Evolutionary conservation across 64 coral and sea anemone genomes (phyloP).

Genomic region (Actinia tenebrosa): DNA sequence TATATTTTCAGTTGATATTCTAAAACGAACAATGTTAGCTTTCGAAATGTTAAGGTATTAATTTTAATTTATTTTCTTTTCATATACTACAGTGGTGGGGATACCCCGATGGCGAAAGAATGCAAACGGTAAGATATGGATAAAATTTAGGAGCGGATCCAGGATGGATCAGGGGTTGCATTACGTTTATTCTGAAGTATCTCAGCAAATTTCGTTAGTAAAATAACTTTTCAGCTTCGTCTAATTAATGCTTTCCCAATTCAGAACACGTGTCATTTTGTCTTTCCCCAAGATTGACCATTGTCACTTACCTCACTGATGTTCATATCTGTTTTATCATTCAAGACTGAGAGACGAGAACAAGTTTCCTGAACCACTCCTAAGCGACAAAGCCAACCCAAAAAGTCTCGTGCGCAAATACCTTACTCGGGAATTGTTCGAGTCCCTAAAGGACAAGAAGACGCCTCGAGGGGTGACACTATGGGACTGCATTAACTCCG

Average conservation of each 20-base stretch:
- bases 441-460: constrained; percentile 77
- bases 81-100: neutral
- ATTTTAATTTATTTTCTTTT: neutral
- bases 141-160: too few species aligned
- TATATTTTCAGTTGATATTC: too few species aligned
- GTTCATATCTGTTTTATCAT: neutral
- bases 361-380: neutral
- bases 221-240: too few species aligned
- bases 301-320: neutral
- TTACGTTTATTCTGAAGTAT: too few species aligned
- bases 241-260: too few species aligned
- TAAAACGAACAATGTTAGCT: too few species aligned
- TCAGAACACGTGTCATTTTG: too few species aligned
- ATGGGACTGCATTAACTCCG: constrained; percentile 73
- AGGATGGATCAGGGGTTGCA: too few species aligned
- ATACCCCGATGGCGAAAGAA: neutral
- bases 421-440: constrained; percentile 62
- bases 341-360: constrained; percentile 4
- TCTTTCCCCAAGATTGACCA: too few species aligned
- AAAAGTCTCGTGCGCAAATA: constrained; percentile 70
- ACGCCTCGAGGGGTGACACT: constrained; percentile 48
- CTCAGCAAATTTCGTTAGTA: too few species aligned
- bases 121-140: neutral
- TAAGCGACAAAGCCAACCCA: constrained; percentile 14
- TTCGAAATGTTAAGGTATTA: too few species aligned